A percentile compares a stretch with the other conserved stretches of the same genome.
Evolutionary conservation across 2,797 vertebrate genomes (phyloP).

Genomic region (Morelia viridis): DNA sequence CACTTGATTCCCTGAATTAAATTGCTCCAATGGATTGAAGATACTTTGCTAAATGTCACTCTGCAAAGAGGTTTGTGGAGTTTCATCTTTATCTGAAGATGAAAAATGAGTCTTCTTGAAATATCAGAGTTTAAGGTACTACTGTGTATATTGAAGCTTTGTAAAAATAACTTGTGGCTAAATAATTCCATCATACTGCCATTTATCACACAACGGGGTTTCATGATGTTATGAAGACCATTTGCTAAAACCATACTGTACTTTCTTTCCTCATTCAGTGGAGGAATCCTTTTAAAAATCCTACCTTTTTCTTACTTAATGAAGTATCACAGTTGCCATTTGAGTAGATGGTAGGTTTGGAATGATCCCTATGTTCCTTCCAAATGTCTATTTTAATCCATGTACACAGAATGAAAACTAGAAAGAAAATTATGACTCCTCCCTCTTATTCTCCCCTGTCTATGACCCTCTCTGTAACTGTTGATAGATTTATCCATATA

Average conservation of each 20-base stretch:
- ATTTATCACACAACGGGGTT: conserved; percentile 54
- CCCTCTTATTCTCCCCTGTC: background rate
- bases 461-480: background rate
- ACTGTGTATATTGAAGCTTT: conserved; percentile 64
- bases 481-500: background rate
- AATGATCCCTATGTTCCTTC: background rate
- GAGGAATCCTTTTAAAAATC: background rate
- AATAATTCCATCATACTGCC: conserved; percentile 57
- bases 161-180: conserved; percentile 63
- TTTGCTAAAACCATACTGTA: conserved; percentile 24
- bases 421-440: background rate
- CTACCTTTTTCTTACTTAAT: background rate
- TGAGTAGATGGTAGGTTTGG: background rate
- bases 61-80: conserved; percentile 67
- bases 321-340: background rate
- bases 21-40: conserved; percentile 54
- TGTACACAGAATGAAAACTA: background rate
- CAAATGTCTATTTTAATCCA: background rate
- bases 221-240: background rate
- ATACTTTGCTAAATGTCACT: conserved; percentile 66
- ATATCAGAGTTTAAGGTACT: conserved; percentile 54
- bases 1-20: conserved; percentile 49
- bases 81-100: conserved; percentile 70
- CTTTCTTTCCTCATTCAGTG: background rate
- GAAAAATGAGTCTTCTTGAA: conserved; percentile 68